Percentiles rank a stretch among this genome's conserved stretches.
Evolutionary conservation across 2,888 invertebrate species (phyloP).

Genomic region (Himalopsyche kuldschensis): DNA sequence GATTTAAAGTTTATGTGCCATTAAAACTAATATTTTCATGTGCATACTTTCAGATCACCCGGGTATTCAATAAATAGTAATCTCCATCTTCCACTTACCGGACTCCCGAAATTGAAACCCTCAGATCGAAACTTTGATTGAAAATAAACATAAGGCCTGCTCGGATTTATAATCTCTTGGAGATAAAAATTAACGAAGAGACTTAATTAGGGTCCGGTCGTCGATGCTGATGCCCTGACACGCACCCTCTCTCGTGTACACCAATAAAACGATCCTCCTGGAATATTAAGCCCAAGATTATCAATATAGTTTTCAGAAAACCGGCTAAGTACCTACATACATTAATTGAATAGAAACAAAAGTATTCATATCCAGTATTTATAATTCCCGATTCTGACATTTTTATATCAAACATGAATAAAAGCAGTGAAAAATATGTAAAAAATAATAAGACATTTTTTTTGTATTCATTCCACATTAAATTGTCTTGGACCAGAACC

Average conservation of each 20-base stretch:
- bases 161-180: background rate
- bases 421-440: no score
- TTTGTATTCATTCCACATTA: no score
- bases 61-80: background rate
- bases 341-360: no score
- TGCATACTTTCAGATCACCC: background rate
- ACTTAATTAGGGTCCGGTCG: background rate
- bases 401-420: no score
- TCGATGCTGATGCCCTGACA: background rate
- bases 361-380: no score
- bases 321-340: no score
- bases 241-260: background rate
- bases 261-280: background rate
- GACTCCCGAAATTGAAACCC: background rate
- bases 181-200: background rate
- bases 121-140: background rate
- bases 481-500: no score
- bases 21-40: no score
- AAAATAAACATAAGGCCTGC: background rate
- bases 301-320: no score
- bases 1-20: no score
- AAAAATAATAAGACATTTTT: no score
- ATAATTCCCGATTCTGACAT: no score
- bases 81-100: background rate
- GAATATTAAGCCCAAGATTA: background rate